Base-by-base conservation (phyloP, 2,113 vertebrate genomes). In the Abramis brama region DNA sequence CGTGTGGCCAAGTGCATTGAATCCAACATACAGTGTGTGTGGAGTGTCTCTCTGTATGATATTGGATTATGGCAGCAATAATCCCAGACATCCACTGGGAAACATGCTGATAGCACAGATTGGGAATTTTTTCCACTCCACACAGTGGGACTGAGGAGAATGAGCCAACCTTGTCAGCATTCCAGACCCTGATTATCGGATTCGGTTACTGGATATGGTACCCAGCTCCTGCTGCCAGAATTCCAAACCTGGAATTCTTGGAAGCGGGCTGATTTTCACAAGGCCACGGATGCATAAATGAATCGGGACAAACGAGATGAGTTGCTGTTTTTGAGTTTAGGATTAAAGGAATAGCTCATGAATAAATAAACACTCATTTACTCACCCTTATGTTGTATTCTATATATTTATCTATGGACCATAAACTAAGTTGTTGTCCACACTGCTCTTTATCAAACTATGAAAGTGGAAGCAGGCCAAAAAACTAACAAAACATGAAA, bases 21-120 rank as follows among this genome's bases (percentile, higher is more conserved):
- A 62, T 79, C 33, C 17, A 77, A 57, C 50, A 60, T 17, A 33
- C 30, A 68, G 60, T 23, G 82, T 74, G 43, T 80, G 47, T 59
- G 50, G 75, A 82, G 64, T 64, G 74, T 47, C n/a, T 73, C 80
- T 64, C 43, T 12, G 55, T 62, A 36, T 86, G 87, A 57, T 27
- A 27, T 59, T 76, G 33, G 59, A 62, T 50, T 80, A 47, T n/a
- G 27, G 45, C 68, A 27, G 85, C 78, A 81, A 82, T 88, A 88
- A 88, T 88, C 73, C 21, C 71, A 83, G 79, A 86, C 52, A 47
- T 85, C 87, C 62, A 59, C 62, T n/a, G 43, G 64, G 27, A 82
- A 81, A 84, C 84, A 75, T 83, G 79, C 55, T 19, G 75, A 83
- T 82, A 81, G 64, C 75, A 83, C 80, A 86, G 85, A 88, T 59